Conservation (phyloP, 2,888 invertebrate species). For the Sesia apiformis region DNA sequence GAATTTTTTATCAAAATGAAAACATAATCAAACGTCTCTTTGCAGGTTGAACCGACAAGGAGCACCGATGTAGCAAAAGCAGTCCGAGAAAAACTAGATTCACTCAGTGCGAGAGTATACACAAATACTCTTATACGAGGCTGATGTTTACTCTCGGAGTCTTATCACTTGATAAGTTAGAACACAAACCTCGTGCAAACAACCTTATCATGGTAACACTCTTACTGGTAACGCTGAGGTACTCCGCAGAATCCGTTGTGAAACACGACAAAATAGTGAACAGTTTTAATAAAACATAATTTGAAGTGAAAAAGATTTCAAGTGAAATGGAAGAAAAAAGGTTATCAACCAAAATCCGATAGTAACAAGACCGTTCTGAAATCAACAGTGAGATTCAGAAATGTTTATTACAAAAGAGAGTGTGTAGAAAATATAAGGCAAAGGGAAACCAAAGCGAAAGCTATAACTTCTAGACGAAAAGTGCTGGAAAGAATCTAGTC, state of each 20-base stretch:
- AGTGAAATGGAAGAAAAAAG: not conserved
- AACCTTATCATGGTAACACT: constrained; percentile 67
- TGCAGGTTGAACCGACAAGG: constrained; percentile 47
- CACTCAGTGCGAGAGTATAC: constrained; percentile 36
- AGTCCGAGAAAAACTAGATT: constrained; percentile 41
- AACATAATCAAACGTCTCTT: constrained; percentile 39
- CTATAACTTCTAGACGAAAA: not conserved
- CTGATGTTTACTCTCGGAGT: constrained; percentile 60
- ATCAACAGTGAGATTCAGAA: not conserved
- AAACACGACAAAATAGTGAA: constrained; percentile 1
- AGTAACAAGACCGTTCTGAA: not conserved
- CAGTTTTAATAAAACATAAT: not conserved
- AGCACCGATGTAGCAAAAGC: constrained; percentile 34
- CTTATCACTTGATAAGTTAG: constrained; percentile 71
- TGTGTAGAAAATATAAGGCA: not conserved
- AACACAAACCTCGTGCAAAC: constrained; percentile 68
- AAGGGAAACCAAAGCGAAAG: not conserved
- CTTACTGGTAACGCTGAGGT: constrained; percentile 44
- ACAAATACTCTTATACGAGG: constrained; percentile 64
- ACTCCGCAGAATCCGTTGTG: constrained; percentile 42
- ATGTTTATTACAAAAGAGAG: not conserved
- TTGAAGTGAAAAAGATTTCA: not conserved
- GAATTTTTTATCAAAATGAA: constrained; percentile 7
- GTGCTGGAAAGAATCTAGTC: constrained; percentile 15
- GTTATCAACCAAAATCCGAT: not conserved